Percentiles rank a stretch among this genome's conserved stretches.
These are phyloP conservation scores for Coptotermes formosanus DNA, from an alignment of 1,140 invertebrate species.

Conservation along the genomic window DNA sequence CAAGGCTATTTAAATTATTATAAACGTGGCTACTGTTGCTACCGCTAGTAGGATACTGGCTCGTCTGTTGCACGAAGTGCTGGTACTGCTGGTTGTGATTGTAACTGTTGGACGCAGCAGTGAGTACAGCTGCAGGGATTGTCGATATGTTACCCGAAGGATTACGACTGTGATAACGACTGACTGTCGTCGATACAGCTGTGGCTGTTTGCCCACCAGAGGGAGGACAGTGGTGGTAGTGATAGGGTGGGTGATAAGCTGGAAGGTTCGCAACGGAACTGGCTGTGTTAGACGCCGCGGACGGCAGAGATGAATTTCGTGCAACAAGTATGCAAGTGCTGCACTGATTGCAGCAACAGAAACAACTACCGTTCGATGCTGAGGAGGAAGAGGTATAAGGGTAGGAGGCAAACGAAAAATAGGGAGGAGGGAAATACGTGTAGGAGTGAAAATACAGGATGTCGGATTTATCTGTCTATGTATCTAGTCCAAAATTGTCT, in stretches of 20 bases:
- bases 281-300: too few relatives aligned
- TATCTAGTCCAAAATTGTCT: neutral
- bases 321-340: neutral
- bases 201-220: neutral
- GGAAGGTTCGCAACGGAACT: too few relatives aligned
- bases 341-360: neutral
- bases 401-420: conserved; percentile 7
- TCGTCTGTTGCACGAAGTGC: neutral
- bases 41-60: too few relatives aligned
- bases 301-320: neutral
- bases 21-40: too few relatives aligned
- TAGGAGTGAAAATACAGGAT: conserved; percentile 16
- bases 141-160: neutral
- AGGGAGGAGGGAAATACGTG: neutral
- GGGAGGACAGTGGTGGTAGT: neutral
- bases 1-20: too few relatives aligned
- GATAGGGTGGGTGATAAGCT: neutral
- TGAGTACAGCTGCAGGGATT: neutral
- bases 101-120: too few relatives aligned
- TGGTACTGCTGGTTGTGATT: neutral
- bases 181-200: neutral
- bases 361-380: neutral
- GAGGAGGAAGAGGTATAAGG: neutral
- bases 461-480: neutral
- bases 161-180: neutral